Conservation (phyloP, 2,888 invertebrate species). For the Malthinus flaveolus region DNA sequence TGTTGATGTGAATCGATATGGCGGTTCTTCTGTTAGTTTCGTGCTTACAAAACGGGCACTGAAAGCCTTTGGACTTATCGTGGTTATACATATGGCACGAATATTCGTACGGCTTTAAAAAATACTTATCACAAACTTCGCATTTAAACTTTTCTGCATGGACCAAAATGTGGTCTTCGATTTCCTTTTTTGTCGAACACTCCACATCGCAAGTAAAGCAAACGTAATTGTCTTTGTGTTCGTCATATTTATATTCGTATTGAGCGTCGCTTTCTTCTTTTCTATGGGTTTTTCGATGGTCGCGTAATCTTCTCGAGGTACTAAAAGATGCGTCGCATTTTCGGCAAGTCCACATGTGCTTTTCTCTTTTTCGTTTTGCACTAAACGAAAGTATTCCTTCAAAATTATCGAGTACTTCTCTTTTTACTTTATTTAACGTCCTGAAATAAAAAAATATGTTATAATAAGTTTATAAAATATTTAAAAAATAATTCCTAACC, state of each 20-base stretch:
- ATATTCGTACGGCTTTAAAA: conserved; percentile 47
- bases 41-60: conserved; percentile 46
- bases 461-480: neutral
- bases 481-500: conserved; percentile 3
- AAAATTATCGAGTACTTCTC: neutral
- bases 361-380: conserved; percentile 38
- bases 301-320: conserved; percentile 38
- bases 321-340: conserved; percentile 43
- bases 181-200: conserved; percentile 20
- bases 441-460: conserved; percentile 7
- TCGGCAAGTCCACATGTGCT: conserved; percentile 43
- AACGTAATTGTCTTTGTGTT: conserved; percentile 36
- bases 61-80: conserved; percentile 42
- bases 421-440: neutral
- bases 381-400: neutral
- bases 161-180: conserved; percentile 28
- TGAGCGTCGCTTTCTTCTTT: conserved; percentile 22
- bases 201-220: conserved; percentile 33
- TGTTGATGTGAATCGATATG: conserved; percentile 46
- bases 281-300: conserved; percentile 37
- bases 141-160: conserved; percentile 37
- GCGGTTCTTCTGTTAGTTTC: conserved; percentile 40
- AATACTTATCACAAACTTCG: conserved; percentile 43
- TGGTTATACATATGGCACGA: conserved; percentile 47
- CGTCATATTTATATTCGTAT: conserved; percentile 43